Evolutionary conservation across 2,113 vertebrate species (phyloP).

Genomic region (Istiophorus platypterus): DNA sequence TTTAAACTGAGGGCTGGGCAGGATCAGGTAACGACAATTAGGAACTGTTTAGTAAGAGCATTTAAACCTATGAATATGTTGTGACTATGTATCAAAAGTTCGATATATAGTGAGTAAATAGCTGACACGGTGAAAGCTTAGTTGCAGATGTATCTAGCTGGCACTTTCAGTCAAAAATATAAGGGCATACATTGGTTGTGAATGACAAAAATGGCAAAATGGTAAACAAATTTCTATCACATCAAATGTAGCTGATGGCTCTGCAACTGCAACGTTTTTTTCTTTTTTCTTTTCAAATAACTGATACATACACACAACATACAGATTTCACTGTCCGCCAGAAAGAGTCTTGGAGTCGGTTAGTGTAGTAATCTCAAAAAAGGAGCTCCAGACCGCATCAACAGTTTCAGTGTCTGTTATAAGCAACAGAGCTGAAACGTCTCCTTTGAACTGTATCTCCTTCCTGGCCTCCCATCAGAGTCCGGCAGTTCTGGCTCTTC

Average conservation of each 20-base stretch:
- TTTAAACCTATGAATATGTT: slow-evolving; percentile 74
- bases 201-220: slow-evolving; percentile 65
- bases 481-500: slow-evolving; percentile 62
- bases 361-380: slow-evolving; percentile 57
- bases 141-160: slow-evolving; percentile 66
- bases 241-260: slow-evolving; percentile 70
- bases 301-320: slow-evolving; percentile 77
- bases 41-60: slow-evolving; percentile 64
- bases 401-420: slow-evolving; percentile 52
- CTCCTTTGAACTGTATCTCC: slow-evolving; percentile 64
- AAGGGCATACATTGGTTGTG: slow-evolving; percentile 69
- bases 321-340: slow-evolving; percentile 69
- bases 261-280: slow-evolving; percentile 45
- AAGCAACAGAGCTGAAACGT: slow-evolving; percentile 53
- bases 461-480: slow-evolving; percentile 57
- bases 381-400: slow-evolving; percentile 51
- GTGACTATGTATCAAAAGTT: slow-evolving; percentile 74
- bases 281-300: slow-evolving; percentile 55
- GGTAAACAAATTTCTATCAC: slow-evolving; percentile 66
- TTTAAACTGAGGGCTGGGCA: slow-evolving; percentile 32
- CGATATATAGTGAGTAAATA: slow-evolving; percentile 74
- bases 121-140: slow-evolving; percentile 62
- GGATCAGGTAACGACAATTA: slow-evolving; percentile 44
- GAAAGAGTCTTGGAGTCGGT: slow-evolving; percentile 55
- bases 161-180: slow-evolving; percentile 77